Base-by-base conservation (phyloP, 2,113 vertebrate species). In the Phaetusa simplex region DNA sequence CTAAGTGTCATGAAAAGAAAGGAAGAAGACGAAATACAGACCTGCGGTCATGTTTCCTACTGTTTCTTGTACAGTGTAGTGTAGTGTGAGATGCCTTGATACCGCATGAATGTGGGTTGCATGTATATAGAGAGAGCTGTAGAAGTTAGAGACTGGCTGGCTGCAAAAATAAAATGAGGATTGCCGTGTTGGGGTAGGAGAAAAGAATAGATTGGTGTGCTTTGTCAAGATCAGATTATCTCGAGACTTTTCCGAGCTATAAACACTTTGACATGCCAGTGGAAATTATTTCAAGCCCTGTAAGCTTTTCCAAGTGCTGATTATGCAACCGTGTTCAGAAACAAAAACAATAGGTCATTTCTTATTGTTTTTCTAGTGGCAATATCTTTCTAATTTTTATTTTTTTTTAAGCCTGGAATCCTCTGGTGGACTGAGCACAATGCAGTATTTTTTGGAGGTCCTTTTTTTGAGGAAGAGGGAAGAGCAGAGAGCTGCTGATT, bases 91-190 rank as follows among this genome's bases (percentile, higher is more conserved):
- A 2, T 42, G 23, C 69, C 70, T 61, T 26, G 13, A 5, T 30
- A 5, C 47, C 21, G 20, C 36, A 0, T 1, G 12, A 38, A 36
- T 34, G 47, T 21, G 3, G 18, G 29, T 11, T 71, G 45, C 2
- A 0, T 13, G 1, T 6, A 23, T 2, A 14, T 11, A 72, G 24
- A 32, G 29, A 1, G 5, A n/a, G 0, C 9, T 65, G 36, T 19
- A 29, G 21, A 47, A 40, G 49, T 47, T 11, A 14, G 30, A 50
- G 43, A 9, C 17, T 27, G 71, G 3, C 77, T 40, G 59, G 1
- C 38, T 42, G 21, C 38, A 26, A 6, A 71, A 76, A 19, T 70
- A 5, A 29, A 24, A 30, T 3, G 2, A 50, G 40, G 34, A 14
- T 65, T 34, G 34, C 67, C 3, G 1, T 45, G n/a, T 40, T 36